Base-by-base conservation (phyloP, 2,113 vertebrate genomes). In the Chitala chitala region DNA sequence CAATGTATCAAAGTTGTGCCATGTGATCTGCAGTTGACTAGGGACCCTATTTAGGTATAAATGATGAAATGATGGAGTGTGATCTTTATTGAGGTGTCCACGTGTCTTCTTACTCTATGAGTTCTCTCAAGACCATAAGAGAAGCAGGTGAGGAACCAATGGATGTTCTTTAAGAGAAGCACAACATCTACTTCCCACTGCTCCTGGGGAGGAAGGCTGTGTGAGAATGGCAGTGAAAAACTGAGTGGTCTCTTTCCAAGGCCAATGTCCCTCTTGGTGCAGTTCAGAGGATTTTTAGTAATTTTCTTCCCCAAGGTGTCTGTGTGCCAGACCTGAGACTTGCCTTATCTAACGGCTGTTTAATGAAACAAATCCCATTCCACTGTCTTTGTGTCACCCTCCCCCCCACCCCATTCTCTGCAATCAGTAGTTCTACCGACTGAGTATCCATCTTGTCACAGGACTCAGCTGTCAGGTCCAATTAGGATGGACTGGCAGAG, bases 231-330 rank as follows among this genome's bases (percentile, higher is more conserved):
- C 20, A 6, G 13, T 20, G 3, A 15, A 46, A 24, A 22, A 3
- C 29, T 12, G 20, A 51, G 7, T 2, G 13, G n/a, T n/a, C n/a
- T n/a, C n/a, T 31, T 50, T 36, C 69, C 12, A 77, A 84, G 82
- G 81, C n/a, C 24, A 85, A 86, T 85, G 85, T 48, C 83, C 76
- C 81, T 85, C 33, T 15, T 84, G 46, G 70, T 66, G 74, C 78
- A 78, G 81, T 78, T 80, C 86, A 82, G 85, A 75, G 75, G 63
- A 72, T 58, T 85, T 84, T 83, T 73, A 86, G 78, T 86, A 44
- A 31, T 81, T 80, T 82, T 82, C 78, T 81, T 83, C 81, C 83
- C 85, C 77, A 77, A 83, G n/a, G 29, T 36, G 75, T 76, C 77
- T 78, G 69, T 80, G 77, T 71, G 69, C 68, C 78, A 63, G 64